Percentiles rank a stretch among this genome's conserved stretches.
Evolutionary conservation across 2,113 vertebrate species (phyloP).

Genomic region (Thinocorus orbignyianus): DNA sequence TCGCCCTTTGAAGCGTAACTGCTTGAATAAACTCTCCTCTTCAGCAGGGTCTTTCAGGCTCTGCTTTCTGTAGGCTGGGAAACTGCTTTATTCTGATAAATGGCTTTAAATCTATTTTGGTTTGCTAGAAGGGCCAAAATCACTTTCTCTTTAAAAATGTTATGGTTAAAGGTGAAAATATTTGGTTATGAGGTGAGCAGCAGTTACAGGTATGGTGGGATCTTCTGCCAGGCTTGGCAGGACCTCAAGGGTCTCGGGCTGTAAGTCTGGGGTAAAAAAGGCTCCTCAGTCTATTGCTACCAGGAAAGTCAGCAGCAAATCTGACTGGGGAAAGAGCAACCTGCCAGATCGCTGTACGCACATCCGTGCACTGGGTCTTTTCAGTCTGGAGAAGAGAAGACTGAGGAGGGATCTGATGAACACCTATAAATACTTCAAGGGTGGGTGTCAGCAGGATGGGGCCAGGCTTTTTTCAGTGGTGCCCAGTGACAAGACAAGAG

Average conservation of each 20-base stretch:
- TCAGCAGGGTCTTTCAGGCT: not conserved
- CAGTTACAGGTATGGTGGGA: not conserved
- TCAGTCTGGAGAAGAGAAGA: too few relatives aligned
- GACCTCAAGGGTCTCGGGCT: not conserved
- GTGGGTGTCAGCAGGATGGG: too few relatives aligned
- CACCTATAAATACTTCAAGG: too few relatives aligned
- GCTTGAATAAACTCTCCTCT: constrained; percentile 19
- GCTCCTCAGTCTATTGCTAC: not conserved
- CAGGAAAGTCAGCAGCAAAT: not conserved
- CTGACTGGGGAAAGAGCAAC: not conserved
- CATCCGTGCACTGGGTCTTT: not conserved
- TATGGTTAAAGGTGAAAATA: not conserved
- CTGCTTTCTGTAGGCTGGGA: not conserved
- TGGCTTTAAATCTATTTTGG: constrained; percentile 11
- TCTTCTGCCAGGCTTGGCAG: not conserved
- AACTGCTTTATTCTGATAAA: not conserved
- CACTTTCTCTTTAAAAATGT: not conserved
- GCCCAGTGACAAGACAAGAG: too few relatives aligned
- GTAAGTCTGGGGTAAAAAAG: not conserved
- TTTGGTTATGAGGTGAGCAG: not conserved
- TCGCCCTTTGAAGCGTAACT: constrained; percentile 15
- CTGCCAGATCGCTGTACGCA: not conserved
- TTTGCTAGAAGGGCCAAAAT: not conserved
- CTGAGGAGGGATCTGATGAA: too few relatives aligned
- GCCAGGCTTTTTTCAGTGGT: too few relatives aligned